Percentiles rank a stretch among this genome's conserved stretches.
These are phyloP conservation scores for Dysdera silvatica DNA, from an alignment of 1,140 invertebrate genomes.

Conservation along the genomic window DNA sequence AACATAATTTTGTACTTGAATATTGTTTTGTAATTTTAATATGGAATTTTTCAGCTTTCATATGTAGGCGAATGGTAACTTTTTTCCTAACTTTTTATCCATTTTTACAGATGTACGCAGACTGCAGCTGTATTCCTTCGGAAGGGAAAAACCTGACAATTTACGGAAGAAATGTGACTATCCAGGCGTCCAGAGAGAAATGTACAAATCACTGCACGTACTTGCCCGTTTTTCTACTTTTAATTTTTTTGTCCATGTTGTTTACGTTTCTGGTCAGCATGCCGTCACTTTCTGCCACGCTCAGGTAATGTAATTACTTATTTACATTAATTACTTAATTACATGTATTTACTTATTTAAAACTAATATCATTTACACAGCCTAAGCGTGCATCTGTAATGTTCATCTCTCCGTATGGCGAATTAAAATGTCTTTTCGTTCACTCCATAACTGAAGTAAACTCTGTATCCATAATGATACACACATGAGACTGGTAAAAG, in stretches of 20 bases:
- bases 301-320: slow-evolving; percentile 50
- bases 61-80: not conserved
- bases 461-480: too few relatives aligned
- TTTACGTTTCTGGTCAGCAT: slow-evolving; percentile 68
- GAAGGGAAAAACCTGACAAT: slow-evolving; percentile 12
- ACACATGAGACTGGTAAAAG: too few relatives aligned
- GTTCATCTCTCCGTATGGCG: too few relatives aligned
- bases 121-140: slow-evolving; percentile 8
- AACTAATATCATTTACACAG: too few relatives aligned
- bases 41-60: not conserved
- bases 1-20: too few relatives aligned
- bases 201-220: slow-evolving; percentile 57
- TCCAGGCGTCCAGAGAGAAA: slow-evolving; percentile 53
- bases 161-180: slow-evolving; percentile 22
- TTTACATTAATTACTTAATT: not conserved
- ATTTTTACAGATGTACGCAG: slow-evolving; percentile 35
- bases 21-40: too few relatives aligned
- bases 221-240: slow-evolving; percentile 56
- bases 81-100: not conserved
- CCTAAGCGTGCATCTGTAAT: too few relatives aligned
- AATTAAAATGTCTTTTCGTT: too few relatives aligned
- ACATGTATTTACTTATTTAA: not conserved
- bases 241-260: slow-evolving; percentile 63
- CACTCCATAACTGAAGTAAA: too few relatives aligned
- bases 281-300: slow-evolving; percentile 64